A percentile compares a stretch with the other conserved stretches of the same genome.
Conservation (phyloP, 2,888 invertebrate genomes). For the Torymus auratus region DNA sequence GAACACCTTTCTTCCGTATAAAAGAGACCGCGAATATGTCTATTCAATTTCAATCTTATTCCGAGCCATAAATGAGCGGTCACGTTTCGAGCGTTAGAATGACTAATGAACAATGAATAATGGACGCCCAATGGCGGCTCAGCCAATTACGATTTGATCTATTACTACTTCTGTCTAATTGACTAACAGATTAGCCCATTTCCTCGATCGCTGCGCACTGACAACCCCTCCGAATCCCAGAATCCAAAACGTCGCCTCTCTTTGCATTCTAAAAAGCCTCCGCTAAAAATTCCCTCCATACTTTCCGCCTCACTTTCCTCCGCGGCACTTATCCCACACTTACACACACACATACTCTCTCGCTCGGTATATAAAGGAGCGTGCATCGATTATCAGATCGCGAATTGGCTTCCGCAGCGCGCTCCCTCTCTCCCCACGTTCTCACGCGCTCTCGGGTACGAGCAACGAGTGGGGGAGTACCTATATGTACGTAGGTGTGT, state of each 20-base stretch:
- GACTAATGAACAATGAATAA: constrained; percentile 14
- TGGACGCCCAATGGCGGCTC: constrained; percentile 3
- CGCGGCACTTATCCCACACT: no score
- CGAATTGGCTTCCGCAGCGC: constrained; percentile 38
- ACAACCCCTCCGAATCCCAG: not conserved
- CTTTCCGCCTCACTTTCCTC: no score
- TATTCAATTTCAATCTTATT: no score
- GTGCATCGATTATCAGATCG: constrained; percentile 30
- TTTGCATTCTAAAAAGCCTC: not conserved
- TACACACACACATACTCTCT: no score
- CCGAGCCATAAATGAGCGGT: not conserved
- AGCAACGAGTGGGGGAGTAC: not conserved
- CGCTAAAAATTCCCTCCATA: no score
- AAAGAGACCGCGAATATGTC: no score
- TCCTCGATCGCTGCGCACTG: not conserved
- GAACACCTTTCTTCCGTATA: no score
- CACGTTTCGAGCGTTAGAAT: not conserved
- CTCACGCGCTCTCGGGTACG: constrained; percentile 28
- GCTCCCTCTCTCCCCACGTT: constrained; percentile 13
- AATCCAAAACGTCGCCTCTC: not conserved
- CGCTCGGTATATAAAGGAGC: not conserved
- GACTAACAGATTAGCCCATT: not conserved
- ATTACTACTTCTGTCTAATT: constrained; percentile 3
- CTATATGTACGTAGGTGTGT: no score
- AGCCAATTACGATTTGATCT: not conserved